Base-by-base conservation (phyloP, 2,888 invertebrate genomes). In the Ectemnius lituratus region DNA sequence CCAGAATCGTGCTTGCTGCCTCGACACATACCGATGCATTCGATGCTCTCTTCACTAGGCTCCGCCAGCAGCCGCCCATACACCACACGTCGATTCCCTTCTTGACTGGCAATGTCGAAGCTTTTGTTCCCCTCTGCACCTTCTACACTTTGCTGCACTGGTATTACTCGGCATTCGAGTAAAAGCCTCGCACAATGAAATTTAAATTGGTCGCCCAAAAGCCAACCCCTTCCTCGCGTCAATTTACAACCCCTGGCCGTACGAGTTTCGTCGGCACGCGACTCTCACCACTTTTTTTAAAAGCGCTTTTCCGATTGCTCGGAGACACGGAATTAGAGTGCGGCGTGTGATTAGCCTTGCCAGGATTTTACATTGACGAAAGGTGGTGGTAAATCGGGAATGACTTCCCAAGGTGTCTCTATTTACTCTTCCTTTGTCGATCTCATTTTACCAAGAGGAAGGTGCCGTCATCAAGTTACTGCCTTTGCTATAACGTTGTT, bases 151-250 rank as follows among this genome's bases (percentile, higher is more conserved):
- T 11, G 61, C 16, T 45, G 16, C 46, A 16, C 20, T 20, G 3
- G 13, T 3, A 47, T 18, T 46, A 37, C 62, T 18, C 13, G 4
- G 47, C 56, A 11, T 46, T n/a, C 64, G 37, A 37, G 52, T 52
- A 52, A 52, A 52, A 52, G 52, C 52, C n/a, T 5, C n/a, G 52
- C 14, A 52, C 52, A 52, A 52, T 52, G 52, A 52, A 6, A 52
- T 52, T 52, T 52, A 52, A 52, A 52, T 52, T 52, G 52, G 52
- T 5, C 14, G 16, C 52, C 52, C 13, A 47, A 14, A 11, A 47
- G 4, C 52, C 20, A 62, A 11, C 47, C 14, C 52, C 14, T 2
- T 1, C 52, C 0, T 16, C n/a, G 6, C 52, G 16, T 16, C 52
- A 52, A 52, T 52, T 52, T 52, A 6, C 1, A 37, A 0, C 3